Conservation (phyloP, 2,113 vertebrate species). For the Sapayoa aenigma region DNA sequence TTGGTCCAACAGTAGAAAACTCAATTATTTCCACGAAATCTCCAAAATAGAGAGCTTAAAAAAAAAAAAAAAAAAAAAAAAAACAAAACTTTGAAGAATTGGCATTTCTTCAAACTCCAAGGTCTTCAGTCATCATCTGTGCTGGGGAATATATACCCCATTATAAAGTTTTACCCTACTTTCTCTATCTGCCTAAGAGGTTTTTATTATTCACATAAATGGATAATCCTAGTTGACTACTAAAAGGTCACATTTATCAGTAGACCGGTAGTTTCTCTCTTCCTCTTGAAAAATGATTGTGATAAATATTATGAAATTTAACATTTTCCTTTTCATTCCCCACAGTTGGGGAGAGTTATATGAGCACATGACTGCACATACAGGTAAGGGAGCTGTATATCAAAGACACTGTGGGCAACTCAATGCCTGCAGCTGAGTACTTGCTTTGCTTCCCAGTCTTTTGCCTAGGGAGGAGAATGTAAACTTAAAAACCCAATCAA, state of each 20-base stretch:
- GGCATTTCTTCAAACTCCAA: slow-evolving; percentile 8
- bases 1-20: background rate
- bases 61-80: background rate
- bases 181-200: background rate
- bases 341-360: background rate
- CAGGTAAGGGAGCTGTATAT: background rate
- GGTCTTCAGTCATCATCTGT: background rate
- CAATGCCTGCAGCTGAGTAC: background rate
- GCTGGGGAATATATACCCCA: background rate
- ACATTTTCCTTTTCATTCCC: slow-evolving; percentile 42
- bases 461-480: background rate
- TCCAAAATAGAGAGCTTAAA: background rate
- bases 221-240: background rate
- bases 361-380: background rate
- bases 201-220: slow-evolving; percentile 16
- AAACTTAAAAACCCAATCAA: background rate
- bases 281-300: background rate
- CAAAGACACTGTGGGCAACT: background rate
- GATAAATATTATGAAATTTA: slow-evolving; percentile 25
- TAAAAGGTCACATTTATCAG: slow-evolving; percentile 28
- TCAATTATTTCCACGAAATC: slow-evolving; percentile 19
- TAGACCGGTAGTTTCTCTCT: background rate
- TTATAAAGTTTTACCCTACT: background rate
- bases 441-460: background rate
- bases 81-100: background rate